Conservation (phyloP, 2,888 invertebrate species). For the Tyria jacobaeae region DNA sequence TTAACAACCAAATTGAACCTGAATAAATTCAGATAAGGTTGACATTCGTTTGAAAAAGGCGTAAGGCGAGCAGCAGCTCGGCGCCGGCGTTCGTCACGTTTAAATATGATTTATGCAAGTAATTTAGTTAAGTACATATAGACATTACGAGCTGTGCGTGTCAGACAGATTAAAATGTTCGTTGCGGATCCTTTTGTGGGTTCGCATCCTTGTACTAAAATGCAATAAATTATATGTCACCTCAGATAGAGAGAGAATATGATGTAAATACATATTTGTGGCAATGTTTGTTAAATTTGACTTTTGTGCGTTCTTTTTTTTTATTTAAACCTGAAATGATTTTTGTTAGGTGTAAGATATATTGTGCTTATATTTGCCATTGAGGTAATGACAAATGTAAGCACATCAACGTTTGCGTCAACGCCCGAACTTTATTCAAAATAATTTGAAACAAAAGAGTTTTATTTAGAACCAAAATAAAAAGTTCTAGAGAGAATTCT, state of each 20-base stretch:
- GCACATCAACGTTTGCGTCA: neutral
- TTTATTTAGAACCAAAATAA: too few relatives aligned
- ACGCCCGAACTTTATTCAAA: neutral
- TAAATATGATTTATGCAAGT: conserved; percentile 86
- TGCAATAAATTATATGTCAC: conserved; percentile 62
- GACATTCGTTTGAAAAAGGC: conserved; percentile 51
- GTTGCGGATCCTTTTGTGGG: conserved; percentile 63
- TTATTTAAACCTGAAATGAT: too few relatives aligned
- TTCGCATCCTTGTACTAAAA: conserved; percentile 48
- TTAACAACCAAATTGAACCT: conserved; percentile 49
- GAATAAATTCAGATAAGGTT: conserved; percentile 52
- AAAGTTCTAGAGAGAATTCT: too few relatives aligned
- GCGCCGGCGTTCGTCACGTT: conserved; percentile 79
- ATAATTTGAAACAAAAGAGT: too few relatives aligned
- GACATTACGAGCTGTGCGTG: conserved; percentile 74
- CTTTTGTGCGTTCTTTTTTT: conserved; percentile 16
- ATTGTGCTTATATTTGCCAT: too few relatives aligned
- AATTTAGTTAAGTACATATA: conserved; percentile 85
- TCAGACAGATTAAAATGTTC: conserved; percentile 82
- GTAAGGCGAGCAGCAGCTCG: conserved; percentile 51
- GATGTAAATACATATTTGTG: conserved; percentile 39
- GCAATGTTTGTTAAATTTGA: conserved; percentile 35
- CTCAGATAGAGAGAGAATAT: conserved; percentile 36
- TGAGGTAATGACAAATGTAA: too few relatives aligned
- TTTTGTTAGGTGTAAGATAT: too few relatives aligned